phyloP scores from a whole-genome alignment of 1,140 invertebrate genomes.

The Sminthurides bifidus region DNA sequence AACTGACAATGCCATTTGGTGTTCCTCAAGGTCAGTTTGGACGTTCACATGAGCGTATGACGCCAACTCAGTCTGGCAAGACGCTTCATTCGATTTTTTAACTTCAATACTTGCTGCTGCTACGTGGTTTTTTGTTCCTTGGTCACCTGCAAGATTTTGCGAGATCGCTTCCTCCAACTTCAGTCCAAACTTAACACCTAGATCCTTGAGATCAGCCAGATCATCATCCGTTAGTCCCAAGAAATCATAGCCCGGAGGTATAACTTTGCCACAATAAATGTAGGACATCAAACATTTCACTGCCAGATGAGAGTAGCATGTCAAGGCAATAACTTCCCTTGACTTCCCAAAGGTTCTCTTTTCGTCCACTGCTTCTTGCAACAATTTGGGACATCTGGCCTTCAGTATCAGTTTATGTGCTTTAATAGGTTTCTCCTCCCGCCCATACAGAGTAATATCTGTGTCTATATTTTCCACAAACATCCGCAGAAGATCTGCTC shows the following conservation, averaged over 20 bases:
- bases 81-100: too few species aligned
- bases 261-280: constrained; percentile 34
- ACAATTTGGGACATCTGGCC: constrained; percentile 37
- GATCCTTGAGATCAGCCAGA: neutral
- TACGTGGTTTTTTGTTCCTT: neutral
- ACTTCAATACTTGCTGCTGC: neutral
- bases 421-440: constrained; percentile 36
- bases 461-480: constrained; percentile 38
- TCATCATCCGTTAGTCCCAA: neutral
- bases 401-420: constrained; percentile 39
- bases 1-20: too few species aligned
- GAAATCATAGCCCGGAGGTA: neutral
- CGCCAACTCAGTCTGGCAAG: too few species aligned
- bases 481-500: constrained; percentile 34
- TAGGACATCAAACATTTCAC: constrained; percentile 40
- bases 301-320: constrained; percentile 30
- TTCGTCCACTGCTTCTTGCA: constrained; percentile 34
- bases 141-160: neutral
- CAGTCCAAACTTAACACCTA: neutral
- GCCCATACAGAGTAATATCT: constrained; percentile 38
- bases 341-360: neutral
- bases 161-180: neutral
- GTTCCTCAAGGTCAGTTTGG: neutral
- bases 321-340: constrained; percentile 31
- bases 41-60: too few species aligned